phyloP scores from a whole-genome alignment of 1,140 invertebrate species.

The Drosophila ogumai region DNA sequence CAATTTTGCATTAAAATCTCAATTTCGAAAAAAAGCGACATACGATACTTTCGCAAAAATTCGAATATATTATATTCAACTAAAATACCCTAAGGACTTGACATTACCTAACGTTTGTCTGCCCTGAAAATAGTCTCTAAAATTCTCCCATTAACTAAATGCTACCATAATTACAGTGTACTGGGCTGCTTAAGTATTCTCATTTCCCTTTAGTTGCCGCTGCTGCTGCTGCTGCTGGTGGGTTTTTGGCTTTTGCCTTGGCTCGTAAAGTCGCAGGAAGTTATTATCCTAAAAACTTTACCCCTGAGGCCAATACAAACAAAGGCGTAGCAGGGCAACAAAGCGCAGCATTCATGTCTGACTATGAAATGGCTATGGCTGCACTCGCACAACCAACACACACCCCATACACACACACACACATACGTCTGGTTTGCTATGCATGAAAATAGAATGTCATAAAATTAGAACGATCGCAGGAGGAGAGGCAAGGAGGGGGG shows the following conservation, averaged over 20 bases:
- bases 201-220: constrained; percentile 69
- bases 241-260: constrained; percentile 73
- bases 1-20: too few relatives aligned
- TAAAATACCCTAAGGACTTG: not conserved
- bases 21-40: too few relatives aligned
- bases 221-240: constrained; percentile 41
- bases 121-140: not conserved
- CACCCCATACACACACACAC: constrained; percentile 33
- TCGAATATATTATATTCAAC: too few relatives aligned
- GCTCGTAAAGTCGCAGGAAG: constrained; percentile 82
- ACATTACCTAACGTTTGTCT: not conserved
- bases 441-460: constrained; percentile 82
- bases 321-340: constrained; percentile 80
- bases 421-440: constrained; percentile 57
- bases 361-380: constrained; percentile 74
- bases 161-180: constrained; percentile 34
- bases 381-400: constrained; percentile 33
- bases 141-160: not conserved
- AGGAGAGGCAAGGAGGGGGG: constrained; percentile 20
- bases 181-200: constrained; percentile 71
- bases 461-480: constrained; percentile 79
- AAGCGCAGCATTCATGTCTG: constrained; percentile 80
- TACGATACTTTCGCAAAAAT: too few relatives aligned
- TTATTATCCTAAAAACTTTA: constrained; percentile 84
- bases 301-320: constrained; percentile 83